phyloP scores from a whole-genome alignment of 2,888 invertebrate species.

The Drosophila robusta region DNA sequence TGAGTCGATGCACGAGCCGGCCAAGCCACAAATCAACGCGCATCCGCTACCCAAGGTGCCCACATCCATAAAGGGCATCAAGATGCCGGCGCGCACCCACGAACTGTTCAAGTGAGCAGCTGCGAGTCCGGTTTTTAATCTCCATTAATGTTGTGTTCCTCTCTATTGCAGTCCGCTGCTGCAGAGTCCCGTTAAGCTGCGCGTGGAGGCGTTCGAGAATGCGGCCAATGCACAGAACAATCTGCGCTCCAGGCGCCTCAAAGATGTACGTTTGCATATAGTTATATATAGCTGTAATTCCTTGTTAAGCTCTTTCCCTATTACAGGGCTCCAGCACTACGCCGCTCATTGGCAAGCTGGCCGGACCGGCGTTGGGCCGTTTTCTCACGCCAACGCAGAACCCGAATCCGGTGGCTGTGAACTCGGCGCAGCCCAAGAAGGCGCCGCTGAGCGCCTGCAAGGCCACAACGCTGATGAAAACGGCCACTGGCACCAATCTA shows the following conservation, averaged over 20 bases:
- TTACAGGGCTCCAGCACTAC: conserved; percentile 58
- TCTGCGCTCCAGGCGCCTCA: conserved; percentile 72
- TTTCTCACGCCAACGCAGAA: conserved; percentile 83
- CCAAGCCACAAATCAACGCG: conserved; percentile 5
- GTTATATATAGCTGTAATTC: neutral
- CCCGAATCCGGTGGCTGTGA: conserved; percentile 53
- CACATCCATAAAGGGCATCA: conserved; percentile 64
- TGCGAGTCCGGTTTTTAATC: rapidly evolving
- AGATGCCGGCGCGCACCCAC: conserved; percentile 80
- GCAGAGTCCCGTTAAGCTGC: conserved; percentile 87
- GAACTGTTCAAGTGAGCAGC: conserved; percentile 84
- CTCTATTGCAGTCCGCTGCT: conserved; percentile 86
- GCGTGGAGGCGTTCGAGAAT: conserved; percentile 88
- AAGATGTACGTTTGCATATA: conserved; percentile 76
- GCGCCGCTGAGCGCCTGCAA: conserved; percentile 82
- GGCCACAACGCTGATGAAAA: conserved; percentile 67
- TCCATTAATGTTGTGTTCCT: conserved; percentile 45
- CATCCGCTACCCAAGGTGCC: conserved; percentile 29
- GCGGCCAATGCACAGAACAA: conserved; percentile 69
- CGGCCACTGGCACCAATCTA: conserved; percentile 63
- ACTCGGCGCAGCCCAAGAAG: conserved; percentile 74
- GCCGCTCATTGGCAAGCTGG: conserved; percentile 77
- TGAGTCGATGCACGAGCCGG: conserved; percentile 72
- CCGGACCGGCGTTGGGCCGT: conserved; percentile 74
- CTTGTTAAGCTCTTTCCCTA: neutral